phyloP scores from a whole-genome alignment of 1,140 invertebrate species.

The Daktulosphaira vitifoliae region DNA sequence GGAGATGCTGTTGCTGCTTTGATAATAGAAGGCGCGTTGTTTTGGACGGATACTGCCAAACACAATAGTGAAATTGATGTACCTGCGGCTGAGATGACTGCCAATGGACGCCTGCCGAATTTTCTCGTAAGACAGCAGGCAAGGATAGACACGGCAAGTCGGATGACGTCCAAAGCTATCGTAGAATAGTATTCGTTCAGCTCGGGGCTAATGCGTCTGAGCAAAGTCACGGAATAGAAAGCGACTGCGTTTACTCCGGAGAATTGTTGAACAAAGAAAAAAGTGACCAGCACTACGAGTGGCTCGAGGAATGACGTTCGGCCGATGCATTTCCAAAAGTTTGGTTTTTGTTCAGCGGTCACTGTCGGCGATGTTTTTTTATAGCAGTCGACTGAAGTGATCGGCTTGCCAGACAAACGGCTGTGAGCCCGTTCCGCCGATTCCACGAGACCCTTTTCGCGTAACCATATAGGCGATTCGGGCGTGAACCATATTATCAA shows the following conservation, averaged over 20 bases:
- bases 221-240: conserved; percentile 57
- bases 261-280: conserved; percentile 55
- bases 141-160: conserved; percentile 52
- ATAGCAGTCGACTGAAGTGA: conserved; percentile 45
- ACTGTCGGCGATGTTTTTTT: conserved; percentile 34
- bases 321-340: neutral
- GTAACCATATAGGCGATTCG: conserved; percentile 64
- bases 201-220: conserved; percentile 48
- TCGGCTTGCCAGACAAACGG: conserved; percentile 41
- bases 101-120: conserved; percentile 50
- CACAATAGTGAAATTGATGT: conserved; percentile 48
- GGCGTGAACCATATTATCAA: conserved; percentile 49
- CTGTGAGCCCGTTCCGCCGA: neutral
- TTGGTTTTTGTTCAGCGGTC: neutral
- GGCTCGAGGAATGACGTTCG: conserved; percentile 47
- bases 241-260: conserved; percentile 59
- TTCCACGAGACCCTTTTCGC: conserved; percentile 45
- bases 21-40: neutral
- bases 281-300: conserved; percentile 50
- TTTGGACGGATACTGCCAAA: conserved; percentile 40
- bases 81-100: conserved; percentile 50
- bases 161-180: conserved; percentile 57
- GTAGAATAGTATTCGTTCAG: conserved; percentile 53
- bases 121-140: conserved; percentile 52
- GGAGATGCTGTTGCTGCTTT: neutral